Conservation (phyloP, 2,797 vertebrate species). For the Lagodon rhomboides region DNA sequence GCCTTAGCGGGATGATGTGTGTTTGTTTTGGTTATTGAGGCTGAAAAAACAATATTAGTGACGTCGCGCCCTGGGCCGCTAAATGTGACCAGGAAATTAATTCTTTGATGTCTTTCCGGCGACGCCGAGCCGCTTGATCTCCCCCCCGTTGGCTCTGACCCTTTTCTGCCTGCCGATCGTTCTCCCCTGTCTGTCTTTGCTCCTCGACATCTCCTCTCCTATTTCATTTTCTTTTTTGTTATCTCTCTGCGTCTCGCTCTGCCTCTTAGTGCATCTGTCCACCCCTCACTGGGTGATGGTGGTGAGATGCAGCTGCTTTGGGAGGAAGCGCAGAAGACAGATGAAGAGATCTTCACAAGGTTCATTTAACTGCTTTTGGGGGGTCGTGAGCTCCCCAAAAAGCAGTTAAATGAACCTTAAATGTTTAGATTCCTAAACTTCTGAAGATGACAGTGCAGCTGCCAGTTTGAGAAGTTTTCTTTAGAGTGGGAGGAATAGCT, state of each 20-base stretch:
- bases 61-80: constrained; percentile 22
- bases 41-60: constrained; percentile 65
- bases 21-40: constrained; percentile 66
- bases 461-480: constrained; percentile 10
- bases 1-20: constrained; percentile 40
- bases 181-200: neutral
- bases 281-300: constrained; percentile 55
- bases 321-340: constrained; percentile 48
- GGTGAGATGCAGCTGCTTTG: constrained; percentile 71
- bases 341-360: constrained; percentile 62
- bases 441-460: constrained; percentile 8
- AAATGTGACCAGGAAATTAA: constrained; percentile 76
- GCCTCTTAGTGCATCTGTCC: constrained; percentile 35
- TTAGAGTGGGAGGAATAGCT: neutral
- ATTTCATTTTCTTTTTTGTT: constrained; percentile 3
- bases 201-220: neutral
- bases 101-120: constrained; percentile 57
- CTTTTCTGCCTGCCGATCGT: constrained; percentile 50
- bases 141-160: constrained; percentile 32
- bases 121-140: constrained; percentile 51
- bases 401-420: constrained; percentile 59
- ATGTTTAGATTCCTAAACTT: constrained; percentile 38
- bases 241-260: constrained; percentile 16
- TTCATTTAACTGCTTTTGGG: constrained; percentile 77
- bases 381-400: constrained; percentile 32